Evolutionary conservation across 2,797 vertebrate species (phyloP).

Genomic region (Tokudaia tokunoshimensis): DNA sequence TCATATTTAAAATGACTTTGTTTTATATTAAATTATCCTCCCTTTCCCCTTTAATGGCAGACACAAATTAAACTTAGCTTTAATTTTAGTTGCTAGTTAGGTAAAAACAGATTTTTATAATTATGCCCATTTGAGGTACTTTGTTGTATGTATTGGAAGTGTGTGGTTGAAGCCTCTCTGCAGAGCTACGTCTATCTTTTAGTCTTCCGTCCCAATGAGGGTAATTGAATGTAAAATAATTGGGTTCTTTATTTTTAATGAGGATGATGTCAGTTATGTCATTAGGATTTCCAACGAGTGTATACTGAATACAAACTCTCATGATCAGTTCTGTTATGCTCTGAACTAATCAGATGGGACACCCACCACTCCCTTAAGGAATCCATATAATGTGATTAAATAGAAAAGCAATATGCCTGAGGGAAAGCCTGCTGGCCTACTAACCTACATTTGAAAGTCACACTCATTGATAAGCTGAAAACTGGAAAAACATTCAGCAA

Average conservation of each 20-base stretch:
- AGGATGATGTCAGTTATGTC: slow-evolving; percentile 50
- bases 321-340: slow-evolving; percentile 31
- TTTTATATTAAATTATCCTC: not conserved
- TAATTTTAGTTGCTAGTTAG: not conserved
- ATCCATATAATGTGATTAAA: slow-evolving; percentile 78
- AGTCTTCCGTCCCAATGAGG: not conserved
- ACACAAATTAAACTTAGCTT: not conserved
- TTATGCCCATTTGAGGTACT: not conserved
- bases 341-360: slow-evolving; percentile 71
- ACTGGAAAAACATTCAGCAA: not conserved
- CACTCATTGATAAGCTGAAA: slow-evolving; percentile 75
- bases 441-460: slow-evolving; percentile 80
- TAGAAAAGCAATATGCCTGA: slow-evolving; percentile 67
- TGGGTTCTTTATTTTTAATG: slow-evolving; percentile 61
- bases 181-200: slow-evolving; percentile 5
- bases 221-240: slow-evolving; percentile 70
- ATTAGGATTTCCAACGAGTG: slow-evolving; percentile 47
- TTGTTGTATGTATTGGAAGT: not conserved
- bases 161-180: not conserved
- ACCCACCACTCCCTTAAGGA: slow-evolving; percentile 55
- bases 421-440: slow-evolving; percentile 71
- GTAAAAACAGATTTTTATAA: not conserved
- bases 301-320: slow-evolving; percentile 57
- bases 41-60: not conserved
- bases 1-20: not conserved